These are phyloP conservation scores for Melanotaenia trifasciata DNA, from an alignment of 2,797 vertebrate genomes.

Conservation along the genomic window DNA sequence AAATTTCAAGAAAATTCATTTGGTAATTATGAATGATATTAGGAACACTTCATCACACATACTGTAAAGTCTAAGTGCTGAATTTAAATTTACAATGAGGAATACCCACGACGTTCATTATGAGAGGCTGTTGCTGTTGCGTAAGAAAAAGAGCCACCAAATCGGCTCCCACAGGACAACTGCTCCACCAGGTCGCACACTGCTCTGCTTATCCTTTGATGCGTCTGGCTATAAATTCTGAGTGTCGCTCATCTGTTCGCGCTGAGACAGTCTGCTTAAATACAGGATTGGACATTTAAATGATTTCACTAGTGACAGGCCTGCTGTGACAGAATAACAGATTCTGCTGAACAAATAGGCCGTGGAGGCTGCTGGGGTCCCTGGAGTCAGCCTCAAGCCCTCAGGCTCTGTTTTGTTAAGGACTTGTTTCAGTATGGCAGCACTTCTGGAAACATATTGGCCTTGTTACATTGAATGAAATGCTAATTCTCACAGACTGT, in stretches of 20 bases:
- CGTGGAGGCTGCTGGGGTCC: slow-evolving; percentile 80
- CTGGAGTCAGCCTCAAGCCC: slow-evolving; percentile 79
- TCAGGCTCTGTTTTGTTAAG: slow-evolving; percentile 83
- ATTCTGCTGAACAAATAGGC: slow-evolving; percentile 86
- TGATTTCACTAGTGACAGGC: slow-evolving; percentile 85
- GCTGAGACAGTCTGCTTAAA: slow-evolving; percentile 84
- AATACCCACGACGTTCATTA: slow-evolving; percentile 79
- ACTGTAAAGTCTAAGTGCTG: slow-evolving; percentile 53
- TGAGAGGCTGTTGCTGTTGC: slow-evolving; percentile 74
- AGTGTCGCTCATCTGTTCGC: slow-evolving; percentile 80
- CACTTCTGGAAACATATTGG: slow-evolving; percentile 87
- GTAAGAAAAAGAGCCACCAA: slow-evolving; percentile 70
- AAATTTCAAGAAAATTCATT: slow-evolving; percentile 38
- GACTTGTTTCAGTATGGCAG: slow-evolving; percentile 86
- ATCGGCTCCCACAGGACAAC: slow-evolving; percentile 81
- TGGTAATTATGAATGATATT: slow-evolving; percentile 57
- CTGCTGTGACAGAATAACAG: slow-evolving; percentile 86
- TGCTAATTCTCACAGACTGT: slow-evolving; percentile 82
- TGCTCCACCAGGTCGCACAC: slow-evolving; percentile 76
- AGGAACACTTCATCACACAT: slow-evolving; percentile 46
- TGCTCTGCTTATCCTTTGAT: slow-evolving; percentile 78
- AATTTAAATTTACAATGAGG: slow-evolving; percentile 79
- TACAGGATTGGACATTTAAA: slow-evolving; percentile 86
- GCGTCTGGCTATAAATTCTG: slow-evolving; percentile 75
- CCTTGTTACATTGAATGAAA: slow-evolving; percentile 85